Conservation (phyloP, 2,113 vertebrate genomes). For the Brachyistius frenatus region DNA sequence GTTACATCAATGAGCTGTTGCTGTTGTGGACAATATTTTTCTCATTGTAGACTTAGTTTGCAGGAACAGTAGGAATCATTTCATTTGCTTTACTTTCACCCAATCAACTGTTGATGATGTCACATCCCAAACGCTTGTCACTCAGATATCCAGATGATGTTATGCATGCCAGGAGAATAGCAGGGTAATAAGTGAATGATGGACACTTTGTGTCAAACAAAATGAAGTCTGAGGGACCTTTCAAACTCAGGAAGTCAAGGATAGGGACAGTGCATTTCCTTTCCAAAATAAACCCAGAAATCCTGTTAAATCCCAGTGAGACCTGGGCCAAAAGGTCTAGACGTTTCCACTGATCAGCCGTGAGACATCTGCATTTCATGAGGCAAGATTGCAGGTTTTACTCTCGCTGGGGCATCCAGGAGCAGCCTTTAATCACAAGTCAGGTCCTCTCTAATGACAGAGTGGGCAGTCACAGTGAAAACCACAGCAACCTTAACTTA, state of each 20-base stretch:
- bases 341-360: slow-evolving; percentile 42
- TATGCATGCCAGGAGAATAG: background rate
- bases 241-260: slow-evolving; percentile 16
- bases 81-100: background rate
- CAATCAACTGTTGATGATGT: background rate
- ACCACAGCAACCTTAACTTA: slow-evolving; percentile 32
- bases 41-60: background rate
- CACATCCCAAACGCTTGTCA: slow-evolving; percentile 6
- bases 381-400: slow-evolving; percentile 47
- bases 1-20: background rate
- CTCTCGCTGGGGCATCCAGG: slow-evolving; percentile 30
- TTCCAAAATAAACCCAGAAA: slow-evolving; percentile 47
- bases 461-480: slow-evolving; percentile 40
- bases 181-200: slow-evolving; percentile 22
- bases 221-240: slow-evolving; percentile 10
- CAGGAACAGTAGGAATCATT: background rate
- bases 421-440: slow-evolving; percentile 58
- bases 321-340: slow-evolving; percentile 1
- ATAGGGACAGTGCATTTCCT: slow-evolving; percentile 41
- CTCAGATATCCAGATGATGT: slow-evolving; percentile 14
- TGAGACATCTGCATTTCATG: slow-evolving; percentile 62
- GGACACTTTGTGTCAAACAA: slow-evolving; percentile 12
- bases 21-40: background rate
- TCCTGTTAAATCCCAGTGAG: slow-evolving; percentile 48
- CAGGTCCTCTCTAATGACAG: slow-evolving; percentile 46